A percentile compares a stretch with the other conserved stretches of the same genome.
Evolutionary conservation across 2,797 vertebrate genomes (phyloP).

Genomic region (Labroides dimidiatus): DNA sequence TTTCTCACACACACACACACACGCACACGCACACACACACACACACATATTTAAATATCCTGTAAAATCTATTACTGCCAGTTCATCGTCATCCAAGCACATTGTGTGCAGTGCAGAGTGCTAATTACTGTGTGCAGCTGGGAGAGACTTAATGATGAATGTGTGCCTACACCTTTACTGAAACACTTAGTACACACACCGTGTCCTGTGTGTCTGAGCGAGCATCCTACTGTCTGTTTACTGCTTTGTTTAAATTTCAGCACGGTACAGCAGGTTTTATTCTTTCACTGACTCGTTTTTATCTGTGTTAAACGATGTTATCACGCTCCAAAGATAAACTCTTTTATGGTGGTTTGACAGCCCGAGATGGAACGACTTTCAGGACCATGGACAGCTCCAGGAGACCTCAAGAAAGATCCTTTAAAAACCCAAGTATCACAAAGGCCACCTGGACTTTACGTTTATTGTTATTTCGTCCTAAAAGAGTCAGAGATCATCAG

Average conservation of each 20-base stretch:
- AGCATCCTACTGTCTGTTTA: neutral
- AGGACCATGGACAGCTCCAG: neutral
- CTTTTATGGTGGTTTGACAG: neutral
- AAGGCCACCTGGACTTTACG: too few species aligned
- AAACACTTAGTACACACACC: constrained; percentile 29
- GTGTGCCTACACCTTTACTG: constrained; percentile 1
- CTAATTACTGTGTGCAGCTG: constrained; percentile 57
- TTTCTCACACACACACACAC: neutral
- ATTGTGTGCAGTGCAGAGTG: constrained; percentile 13
- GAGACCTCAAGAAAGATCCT: neutral
- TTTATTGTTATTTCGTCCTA: too few species aligned
- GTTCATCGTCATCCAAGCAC: constrained; percentile 41
- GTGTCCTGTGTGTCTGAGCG: too few species aligned
- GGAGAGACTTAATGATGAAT: constrained; percentile 37
- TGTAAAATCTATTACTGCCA: constrained; percentile 32
- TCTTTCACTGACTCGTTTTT: neutral
- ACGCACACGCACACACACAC: neutral
- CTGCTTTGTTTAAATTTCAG: neutral
- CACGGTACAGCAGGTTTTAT: neutral
- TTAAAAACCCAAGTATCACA: too few species aligned
- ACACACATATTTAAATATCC: neutral
- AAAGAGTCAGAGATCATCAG: too few species aligned
- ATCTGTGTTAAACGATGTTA: neutral
- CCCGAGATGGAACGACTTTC: neutral
- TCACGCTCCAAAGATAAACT: neutral